phyloP scores from a whole-genome alignment of 2,113 vertebrate species.

The Neogobius melanostomus region DNA sequence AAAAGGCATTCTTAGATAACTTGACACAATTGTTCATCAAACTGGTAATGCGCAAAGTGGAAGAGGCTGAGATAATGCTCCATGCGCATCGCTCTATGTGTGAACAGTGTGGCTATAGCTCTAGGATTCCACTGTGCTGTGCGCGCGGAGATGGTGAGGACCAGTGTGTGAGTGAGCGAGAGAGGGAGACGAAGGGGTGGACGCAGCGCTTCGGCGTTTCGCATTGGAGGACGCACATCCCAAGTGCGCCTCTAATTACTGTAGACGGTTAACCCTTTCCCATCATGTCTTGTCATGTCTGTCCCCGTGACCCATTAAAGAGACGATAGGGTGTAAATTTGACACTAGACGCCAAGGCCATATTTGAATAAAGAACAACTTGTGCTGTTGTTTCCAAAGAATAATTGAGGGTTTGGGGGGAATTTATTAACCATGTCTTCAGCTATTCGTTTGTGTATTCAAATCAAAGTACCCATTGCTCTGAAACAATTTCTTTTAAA shows the following conservation, averaged over 20 bases:
- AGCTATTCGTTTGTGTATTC: background rate
- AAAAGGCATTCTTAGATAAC: constrained; percentile 32
- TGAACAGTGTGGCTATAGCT: constrained; percentile 62
- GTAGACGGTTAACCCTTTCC: constrained; percentile 81
- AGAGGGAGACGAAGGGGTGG: constrained; percentile 43
- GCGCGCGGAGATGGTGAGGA: constrained; percentile 67
- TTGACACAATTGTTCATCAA: constrained; percentile 23
- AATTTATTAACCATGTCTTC: no score
- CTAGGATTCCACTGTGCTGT: constrained; percentile 80
- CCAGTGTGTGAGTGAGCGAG: constrained; percentile 39
- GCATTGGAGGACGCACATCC: constrained; percentile 77
- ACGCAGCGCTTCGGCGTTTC: constrained; percentile 59
- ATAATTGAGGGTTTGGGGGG: no score
- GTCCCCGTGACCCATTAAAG: constrained; percentile 58
- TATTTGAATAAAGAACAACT: constrained; percentile 63
- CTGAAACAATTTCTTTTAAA: background rate
- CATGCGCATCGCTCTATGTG: constrained; percentile 51
- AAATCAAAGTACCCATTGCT: background rate
- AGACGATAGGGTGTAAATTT: constrained; percentile 51
- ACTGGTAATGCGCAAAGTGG: constrained; percentile 16
- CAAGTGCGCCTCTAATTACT: constrained; percentile 70
- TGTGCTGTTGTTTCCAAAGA: constrained; percentile 52
- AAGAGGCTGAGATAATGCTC: constrained; percentile 43
- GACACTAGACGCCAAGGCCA: constrained; percentile 58
- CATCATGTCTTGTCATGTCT: constrained; percentile 31